A percentile compares a stretch with the other conserved stretches of the same genome.
Evolutionary conservation across 2,113 vertebrate species (phyloP).

Genomic region (Heptranchias perlo): DNA sequence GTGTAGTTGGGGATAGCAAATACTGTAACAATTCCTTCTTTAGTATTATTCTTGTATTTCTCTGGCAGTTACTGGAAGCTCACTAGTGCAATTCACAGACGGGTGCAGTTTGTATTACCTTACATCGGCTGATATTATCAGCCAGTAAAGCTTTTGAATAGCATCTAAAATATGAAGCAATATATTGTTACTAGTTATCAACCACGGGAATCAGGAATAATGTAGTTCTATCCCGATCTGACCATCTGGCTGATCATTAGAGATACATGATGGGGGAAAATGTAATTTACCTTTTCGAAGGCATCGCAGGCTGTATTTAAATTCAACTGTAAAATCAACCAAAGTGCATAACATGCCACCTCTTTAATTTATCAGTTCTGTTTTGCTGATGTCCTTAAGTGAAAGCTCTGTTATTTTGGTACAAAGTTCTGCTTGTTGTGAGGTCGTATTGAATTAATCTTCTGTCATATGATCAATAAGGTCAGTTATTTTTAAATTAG

Average conservation of each 20-base stretch:
- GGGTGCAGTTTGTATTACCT: background rate
- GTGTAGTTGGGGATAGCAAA: background rate
- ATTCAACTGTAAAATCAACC: background rate
- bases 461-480: background rate
- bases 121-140: background rate
- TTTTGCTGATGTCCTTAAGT: background rate
- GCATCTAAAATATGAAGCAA: background rate
- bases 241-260: constrained; percentile 20
- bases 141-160: background rate
- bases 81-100: background rate
- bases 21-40: background rate
- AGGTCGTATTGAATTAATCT: background rate
- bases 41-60: background rate
- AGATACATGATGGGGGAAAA: background rate
- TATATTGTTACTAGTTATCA: background rate
- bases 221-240: background rate
- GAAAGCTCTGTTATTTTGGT: background rate
- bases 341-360: background rate
- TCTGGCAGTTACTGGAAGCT: background rate
- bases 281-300: constrained; percentile 7
- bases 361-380: too few relatives aligned
- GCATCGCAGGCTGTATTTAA: background rate
- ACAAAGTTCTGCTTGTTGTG: background rate
- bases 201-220: constrained; percentile 2
- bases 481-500: background rate